Evolutionary conservation across 23 tunicate species (phyloP).

Genomic region (Ciona savignyi): DNA sequence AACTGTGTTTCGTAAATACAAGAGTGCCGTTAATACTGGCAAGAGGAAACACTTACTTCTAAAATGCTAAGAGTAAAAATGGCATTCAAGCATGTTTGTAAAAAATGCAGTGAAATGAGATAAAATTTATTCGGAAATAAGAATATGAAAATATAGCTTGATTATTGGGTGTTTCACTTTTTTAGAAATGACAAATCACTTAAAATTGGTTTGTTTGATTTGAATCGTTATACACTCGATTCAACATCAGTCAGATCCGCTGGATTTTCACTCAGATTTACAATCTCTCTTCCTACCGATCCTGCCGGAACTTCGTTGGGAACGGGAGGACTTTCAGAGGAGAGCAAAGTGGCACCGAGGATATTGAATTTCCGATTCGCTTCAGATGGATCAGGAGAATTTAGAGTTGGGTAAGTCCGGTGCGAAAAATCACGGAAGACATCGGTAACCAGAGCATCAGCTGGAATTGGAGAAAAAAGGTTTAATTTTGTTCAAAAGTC

Average conservation of each 20-base stretch:
- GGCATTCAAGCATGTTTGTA: no score
- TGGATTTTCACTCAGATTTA: not conserved
- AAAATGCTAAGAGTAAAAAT: no score
- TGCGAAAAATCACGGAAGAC: slow-evolving; percentile 91
- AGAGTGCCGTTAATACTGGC: no score
- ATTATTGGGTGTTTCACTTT: no score
- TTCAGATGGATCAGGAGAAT: slow-evolving; percentile 38
- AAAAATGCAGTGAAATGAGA: no score
- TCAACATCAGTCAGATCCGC: no score
- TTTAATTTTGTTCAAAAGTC: not conserved
- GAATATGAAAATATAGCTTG: no score
- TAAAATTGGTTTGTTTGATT: no score
- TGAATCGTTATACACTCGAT: not conserved
- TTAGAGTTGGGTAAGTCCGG: slow-evolving; percentile 39
- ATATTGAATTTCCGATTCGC: slow-evolving; percentile 21
- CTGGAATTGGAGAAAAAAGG: slow-evolving; percentile 7
- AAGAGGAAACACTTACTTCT: no score
- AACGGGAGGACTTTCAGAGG: not conserved
- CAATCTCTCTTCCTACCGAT: not conserved
- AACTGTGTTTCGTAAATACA: no score
- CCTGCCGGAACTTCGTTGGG: not conserved
- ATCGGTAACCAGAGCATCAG: slow-evolving; percentile 69
- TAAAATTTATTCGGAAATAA: no score
- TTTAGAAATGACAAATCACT: no score
- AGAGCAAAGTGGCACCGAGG: slow-evolving; percentile 22